These are phyloP conservation scores for Apis dorsata DNA, from an alignment of 1,140 invertebrate genomes.

Conservation along the genomic window DNA sequence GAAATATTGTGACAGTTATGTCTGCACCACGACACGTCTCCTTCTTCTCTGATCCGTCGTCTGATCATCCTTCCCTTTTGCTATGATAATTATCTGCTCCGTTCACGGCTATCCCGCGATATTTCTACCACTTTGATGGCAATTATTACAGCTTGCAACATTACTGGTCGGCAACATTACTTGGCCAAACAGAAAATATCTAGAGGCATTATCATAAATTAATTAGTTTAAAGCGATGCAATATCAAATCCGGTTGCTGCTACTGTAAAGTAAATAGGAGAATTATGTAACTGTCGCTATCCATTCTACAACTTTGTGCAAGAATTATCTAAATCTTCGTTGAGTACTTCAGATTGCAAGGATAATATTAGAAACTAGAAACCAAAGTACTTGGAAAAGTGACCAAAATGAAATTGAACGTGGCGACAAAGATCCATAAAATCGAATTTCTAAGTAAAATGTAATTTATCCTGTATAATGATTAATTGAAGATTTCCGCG, in stretches of 20 bases:
- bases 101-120: conserved; percentile 45
- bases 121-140: conserved; percentile 60
- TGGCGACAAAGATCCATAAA: neutral
- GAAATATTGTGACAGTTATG: conserved; percentile 78
- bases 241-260: neutral
- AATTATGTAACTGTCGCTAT: conserved; percentile 50
- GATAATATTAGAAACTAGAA: conserved; percentile 56
- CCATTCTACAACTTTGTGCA: conserved; percentile 13
- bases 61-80: conserved; percentile 62
- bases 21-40: conserved; percentile 68
- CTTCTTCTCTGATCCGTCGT: conserved; percentile 73
- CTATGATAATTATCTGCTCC: conserved; percentile 67
- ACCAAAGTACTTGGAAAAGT: conserved; percentile 1
- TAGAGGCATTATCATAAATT: conserved; percentile 50
- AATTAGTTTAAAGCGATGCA: conserved; percentile 57
- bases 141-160: conserved; percentile 48
- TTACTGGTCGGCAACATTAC: conserved; percentile 5
- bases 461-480: neutral
- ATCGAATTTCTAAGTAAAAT: neutral
- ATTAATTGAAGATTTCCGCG: conserved; percentile 32
- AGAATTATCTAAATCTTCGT: conserved; percentile 28
- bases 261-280: conserved; percentile 39
- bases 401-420: neutral
- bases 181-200: conserved; percentile 45
- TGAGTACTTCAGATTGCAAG: neutral